These are phyloP conservation scores for Mesocricetus auratus DNA, from an alignment of 2,113 vertebrate species.

Conservation along the genomic window DNA sequence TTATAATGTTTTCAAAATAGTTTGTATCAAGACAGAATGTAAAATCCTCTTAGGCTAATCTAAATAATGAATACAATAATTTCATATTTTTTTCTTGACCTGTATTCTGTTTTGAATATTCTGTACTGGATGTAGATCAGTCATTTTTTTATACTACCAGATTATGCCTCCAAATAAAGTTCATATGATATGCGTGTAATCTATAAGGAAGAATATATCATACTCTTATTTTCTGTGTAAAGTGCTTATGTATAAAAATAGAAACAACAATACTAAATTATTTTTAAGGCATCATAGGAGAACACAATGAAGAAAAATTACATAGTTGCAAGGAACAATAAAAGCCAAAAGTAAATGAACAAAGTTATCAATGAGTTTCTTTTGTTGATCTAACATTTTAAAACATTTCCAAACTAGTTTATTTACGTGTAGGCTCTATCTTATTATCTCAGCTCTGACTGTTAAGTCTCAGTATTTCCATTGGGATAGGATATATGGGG, in stretches of 20 bases:
- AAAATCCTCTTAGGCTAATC: not conserved
- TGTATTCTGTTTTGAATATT: not conserved
- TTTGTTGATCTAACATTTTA: not conserved
- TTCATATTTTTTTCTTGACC: not conserved
- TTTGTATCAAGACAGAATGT: not conserved
- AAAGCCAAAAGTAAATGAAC: not conserved
- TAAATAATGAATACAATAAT: not conserved
- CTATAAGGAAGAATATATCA: not conserved
- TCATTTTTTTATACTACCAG: not conserved
- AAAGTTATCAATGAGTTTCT: not conserved
- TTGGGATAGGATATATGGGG: not conserved
- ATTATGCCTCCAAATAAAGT: not conserved
- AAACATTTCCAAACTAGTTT: conserved; percentile 24
- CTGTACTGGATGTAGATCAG: not conserved
- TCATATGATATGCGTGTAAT: not conserved
- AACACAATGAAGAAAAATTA: not conserved
- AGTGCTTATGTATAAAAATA: not conserved
- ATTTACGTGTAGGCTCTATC: not conserved
- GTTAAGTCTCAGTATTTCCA: not conserved
- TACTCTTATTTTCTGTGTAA: not conserved
- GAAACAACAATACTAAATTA: not conserved
- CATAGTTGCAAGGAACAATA: not conserved
- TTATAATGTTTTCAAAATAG: not conserved
- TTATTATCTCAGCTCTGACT: not conserved
- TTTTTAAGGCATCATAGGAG: not conserved